A percentile compares a stretch with the other conserved stretches of the same genome.
Evolutionary conservation across 2,888 invertebrate genomes (phyloP).

Genomic region (Scaptomyza reducta): DNA sequence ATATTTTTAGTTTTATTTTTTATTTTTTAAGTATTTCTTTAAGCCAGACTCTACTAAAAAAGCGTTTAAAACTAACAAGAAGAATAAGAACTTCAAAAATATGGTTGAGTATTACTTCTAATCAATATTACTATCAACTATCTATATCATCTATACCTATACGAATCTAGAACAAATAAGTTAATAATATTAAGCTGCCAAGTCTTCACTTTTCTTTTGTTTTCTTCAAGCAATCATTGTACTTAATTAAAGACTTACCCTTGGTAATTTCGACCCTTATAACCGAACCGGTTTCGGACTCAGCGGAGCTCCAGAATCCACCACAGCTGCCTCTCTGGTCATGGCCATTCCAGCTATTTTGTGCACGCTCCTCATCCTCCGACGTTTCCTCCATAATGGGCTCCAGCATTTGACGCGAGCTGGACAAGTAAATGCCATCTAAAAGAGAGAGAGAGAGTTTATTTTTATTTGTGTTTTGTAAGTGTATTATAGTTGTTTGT

Average conservation of each 20-base stretch:
- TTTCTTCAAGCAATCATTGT: not conserved
- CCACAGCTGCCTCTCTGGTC: slow-evolving; percentile 63
- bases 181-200: too few relatives aligned
- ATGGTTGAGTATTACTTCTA: too few relatives aligned
- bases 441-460: not conserved
- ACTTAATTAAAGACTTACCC: slow-evolving; percentile 64
- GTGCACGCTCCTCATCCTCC: slow-evolving; percentile 87
- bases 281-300: slow-evolving; percentile 93
- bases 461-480: not conserved
- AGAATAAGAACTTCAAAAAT: too few relatives aligned
- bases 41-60: too few relatives aligned
- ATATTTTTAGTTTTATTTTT: too few relatives aligned
- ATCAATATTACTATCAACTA: too few relatives aligned
- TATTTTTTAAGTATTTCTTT: too few relatives aligned
- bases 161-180: too few relatives aligned
- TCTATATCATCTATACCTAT: too few relatives aligned
- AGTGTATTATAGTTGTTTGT: slow-evolving; percentile 10
- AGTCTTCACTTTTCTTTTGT: too few relatives aligned
- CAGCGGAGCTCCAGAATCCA: slow-evolving; percentile 86
- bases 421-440: slow-evolving; percentile 83
- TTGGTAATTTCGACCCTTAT: slow-evolving; percentile 87
- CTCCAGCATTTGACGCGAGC: slow-evolving; percentile 87
- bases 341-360: slow-evolving; percentile 81
- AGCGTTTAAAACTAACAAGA: too few relatives aligned
- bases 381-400: slow-evolving; percentile 95